Conservation (phyloP, 2,888 invertebrate species). For the Netelia virgata region DNA sequence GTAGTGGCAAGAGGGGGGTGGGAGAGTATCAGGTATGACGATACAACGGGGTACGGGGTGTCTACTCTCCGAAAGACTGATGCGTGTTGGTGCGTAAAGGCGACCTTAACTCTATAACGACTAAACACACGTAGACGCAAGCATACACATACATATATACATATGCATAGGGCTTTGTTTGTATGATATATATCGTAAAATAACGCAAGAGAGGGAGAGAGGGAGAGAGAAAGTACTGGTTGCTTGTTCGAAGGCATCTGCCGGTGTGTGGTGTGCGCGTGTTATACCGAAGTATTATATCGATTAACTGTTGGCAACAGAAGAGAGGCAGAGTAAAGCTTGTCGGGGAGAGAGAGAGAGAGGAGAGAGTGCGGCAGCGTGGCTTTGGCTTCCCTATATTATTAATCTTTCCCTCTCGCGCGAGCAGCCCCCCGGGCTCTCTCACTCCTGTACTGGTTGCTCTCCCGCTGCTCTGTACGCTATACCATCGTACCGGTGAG, state of each 20-base stretch:
- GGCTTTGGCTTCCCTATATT: slow-evolving; percentile 84
- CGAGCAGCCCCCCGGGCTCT: slow-evolving; percentile 68
- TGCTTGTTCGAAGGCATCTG: slow-evolving; percentile 53
- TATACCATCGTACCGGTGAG: slow-evolving; percentile 46
- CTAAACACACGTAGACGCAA: neutral
- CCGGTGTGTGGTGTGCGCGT: slow-evolving; percentile 71
- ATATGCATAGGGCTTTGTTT: neutral
- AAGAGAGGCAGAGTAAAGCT: slow-evolving; percentile 82
- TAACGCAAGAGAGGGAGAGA: slow-evolving; percentile 14
- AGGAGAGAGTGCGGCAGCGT: slow-evolving; percentile 76
- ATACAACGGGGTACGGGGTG: neutral
- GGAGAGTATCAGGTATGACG: neutral
- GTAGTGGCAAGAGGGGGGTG: neutral
- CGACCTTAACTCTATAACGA: slow-evolving; percentile 9
- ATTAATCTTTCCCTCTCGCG: slow-evolving; percentile 83
- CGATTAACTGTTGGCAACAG: slow-evolving; percentile 85
- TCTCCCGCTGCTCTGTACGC: slow-evolving; percentile 47
- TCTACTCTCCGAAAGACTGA: neutral
- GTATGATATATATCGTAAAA: slow-evolving; percentile 5
- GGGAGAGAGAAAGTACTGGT: slow-evolving; percentile 30
- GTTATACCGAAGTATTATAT: slow-evolving; percentile 84
- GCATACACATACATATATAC: neutral
- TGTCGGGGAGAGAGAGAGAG: slow-evolving; percentile 69
- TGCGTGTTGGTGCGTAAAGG: slow-evolving; percentile 41
- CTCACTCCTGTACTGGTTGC: slow-evolving; percentile 47